These are phyloP conservation scores for Meliscaeva auricollis DNA, from an alignment of 2,888 invertebrate genomes.

Conservation along the genomic window DNA sequence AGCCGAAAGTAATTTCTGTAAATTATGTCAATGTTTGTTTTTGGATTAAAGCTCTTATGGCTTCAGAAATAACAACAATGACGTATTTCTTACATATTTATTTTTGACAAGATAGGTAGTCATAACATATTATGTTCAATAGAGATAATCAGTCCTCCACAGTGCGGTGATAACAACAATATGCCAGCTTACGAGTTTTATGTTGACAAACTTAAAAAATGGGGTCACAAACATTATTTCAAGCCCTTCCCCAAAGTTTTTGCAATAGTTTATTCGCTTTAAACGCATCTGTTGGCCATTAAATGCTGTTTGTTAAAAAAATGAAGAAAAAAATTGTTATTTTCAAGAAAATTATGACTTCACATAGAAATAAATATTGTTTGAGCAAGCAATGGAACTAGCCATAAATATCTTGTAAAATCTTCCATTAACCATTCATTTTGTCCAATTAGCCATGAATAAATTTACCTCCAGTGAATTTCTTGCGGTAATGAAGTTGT, in stretches of 20 bases:
- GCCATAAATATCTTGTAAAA: background rate
- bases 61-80: background rate
- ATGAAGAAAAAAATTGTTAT: no score
- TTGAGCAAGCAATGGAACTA: no score
- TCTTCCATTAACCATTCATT: conserved; percentile 41
- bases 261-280: background rate
- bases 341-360: no score
- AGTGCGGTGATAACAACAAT: background rate
- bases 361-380: no score
- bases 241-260: background rate
- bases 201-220: no score
- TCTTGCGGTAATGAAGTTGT: conserved; percentile 53
- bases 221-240: no score
- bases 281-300: no score
- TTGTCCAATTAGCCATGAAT: conserved; percentile 65
- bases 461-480: conserved; percentile 33
- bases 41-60: background rate
- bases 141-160: background rate
- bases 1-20: background rate
- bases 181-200: background rate
- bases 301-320: no score
- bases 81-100: background rate
- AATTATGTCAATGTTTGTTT: background rate
- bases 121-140: background rate
- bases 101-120: background rate